Percentiles rank a stretch among this genome's conserved stretches.
These are phyloP conservation scores for Panthera uncia DNA, from an alignment of 2,113 vertebrate species.

Conservation along the genomic window DNA sequence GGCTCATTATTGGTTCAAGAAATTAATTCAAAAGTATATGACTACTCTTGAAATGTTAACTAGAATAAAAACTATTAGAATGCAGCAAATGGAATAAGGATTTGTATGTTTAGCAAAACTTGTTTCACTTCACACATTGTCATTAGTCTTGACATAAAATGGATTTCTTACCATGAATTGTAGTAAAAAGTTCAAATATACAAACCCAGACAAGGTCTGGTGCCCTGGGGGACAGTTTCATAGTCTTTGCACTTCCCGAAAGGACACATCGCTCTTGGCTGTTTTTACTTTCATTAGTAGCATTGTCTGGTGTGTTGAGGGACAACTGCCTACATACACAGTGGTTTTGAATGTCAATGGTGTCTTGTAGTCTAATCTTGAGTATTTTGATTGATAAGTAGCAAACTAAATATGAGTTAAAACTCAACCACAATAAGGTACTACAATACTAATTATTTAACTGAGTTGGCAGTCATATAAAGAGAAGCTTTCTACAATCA, in stretches of 20 bases:
- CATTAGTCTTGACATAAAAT: neutral
- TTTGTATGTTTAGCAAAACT: neutral
- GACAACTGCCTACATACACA: neutral
- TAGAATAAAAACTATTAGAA: neutral
- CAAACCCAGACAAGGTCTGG: neutral
- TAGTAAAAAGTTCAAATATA: constrained; percentile 21
- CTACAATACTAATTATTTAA: neutral
- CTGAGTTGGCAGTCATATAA: neutral
- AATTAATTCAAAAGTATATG: neutral
- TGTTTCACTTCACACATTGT: neutral
- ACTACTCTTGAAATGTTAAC: neutral
- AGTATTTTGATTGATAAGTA: constrained; percentile 32
- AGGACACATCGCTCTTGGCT: neutral
- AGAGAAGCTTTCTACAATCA: neutral
- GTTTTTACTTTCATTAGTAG: neutral
- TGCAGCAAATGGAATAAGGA: neutral
- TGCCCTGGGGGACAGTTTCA: neutral
- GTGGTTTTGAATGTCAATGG: neutral
- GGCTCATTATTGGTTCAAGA: neutral
- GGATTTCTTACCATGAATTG: neutral
- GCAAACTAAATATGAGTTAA: neutral
- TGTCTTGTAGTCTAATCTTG: neutral
- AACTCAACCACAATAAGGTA: neutral
- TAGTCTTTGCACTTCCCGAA: neutral
- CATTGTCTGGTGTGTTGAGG: neutral